Percentiles rank a stretch among this genome's conserved stretches.
Conservation (phyloP, 1,140 invertebrate genomes). For the Ruditapes philippinarum region DNA sequence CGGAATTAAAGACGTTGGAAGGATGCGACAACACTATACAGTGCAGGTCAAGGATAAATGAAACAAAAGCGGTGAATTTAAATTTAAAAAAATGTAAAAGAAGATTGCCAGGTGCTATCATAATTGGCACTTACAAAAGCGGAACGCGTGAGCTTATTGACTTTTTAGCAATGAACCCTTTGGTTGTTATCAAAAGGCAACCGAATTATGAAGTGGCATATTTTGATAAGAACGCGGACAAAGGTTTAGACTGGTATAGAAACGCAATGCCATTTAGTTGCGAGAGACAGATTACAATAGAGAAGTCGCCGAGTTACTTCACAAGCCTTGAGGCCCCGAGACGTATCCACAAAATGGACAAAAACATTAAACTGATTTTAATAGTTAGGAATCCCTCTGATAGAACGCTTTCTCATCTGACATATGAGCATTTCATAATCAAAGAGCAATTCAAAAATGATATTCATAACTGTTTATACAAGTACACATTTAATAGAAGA, state of each 20-base stretch:
- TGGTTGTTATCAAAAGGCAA: not conserved
- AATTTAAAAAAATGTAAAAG: not conserved
- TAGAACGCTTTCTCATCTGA: slow-evolving; percentile 45
- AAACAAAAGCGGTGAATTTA: no score
- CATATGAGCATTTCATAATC: slow-evolving; percentile 7
- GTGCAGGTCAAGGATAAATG: not conserved
- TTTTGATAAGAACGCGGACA: slow-evolving; percentile 43
- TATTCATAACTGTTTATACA: slow-evolving; percentile 36
- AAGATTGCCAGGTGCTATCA: slow-evolving; percentile 24
- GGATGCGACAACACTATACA: not conserved
- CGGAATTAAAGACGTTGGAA: not conserved
- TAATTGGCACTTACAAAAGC: slow-evolving; percentile 53
- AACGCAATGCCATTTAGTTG: slow-evolving; percentile 23
- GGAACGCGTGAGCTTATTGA: slow-evolving; percentile 54
- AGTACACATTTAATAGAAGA: not conserved
- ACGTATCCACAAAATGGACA: slow-evolving; percentile 37
- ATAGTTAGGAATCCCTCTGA: slow-evolving; percentile 53
- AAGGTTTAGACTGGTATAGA: slow-evolving; percentile 35
- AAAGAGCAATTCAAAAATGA: not conserved
- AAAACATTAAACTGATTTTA: slow-evolving; percentile 55
- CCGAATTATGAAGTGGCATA: slow-evolving; percentile 41
- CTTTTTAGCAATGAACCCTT: slow-evolving; percentile 54
- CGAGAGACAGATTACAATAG: slow-evolving; percentile 52
- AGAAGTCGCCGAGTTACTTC: slow-evolving; percentile 64
- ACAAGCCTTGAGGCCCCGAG: not conserved